Evolutionary conservation across 2,113 vertebrate species (phyloP), one percentile per base, ranked within the genome.

Genomic region (Pelvicachromis taeniatus): DNA sequence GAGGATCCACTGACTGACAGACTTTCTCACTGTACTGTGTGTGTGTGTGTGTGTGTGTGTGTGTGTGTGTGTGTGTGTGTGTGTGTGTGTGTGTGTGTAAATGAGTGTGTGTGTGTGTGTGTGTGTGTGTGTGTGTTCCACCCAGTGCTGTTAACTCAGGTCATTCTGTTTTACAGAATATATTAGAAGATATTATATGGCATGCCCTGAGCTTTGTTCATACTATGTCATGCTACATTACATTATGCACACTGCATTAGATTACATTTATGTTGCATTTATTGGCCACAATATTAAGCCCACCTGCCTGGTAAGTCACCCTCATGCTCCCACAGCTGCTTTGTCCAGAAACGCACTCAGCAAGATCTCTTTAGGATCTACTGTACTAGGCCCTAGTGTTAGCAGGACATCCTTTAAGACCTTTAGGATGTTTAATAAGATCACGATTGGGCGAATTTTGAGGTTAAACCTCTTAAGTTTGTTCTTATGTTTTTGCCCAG

Each of bases 381-480:
- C 40, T 17, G 21, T 70, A 70, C 26, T 26, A 17, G 50, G 45
- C 16, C 7, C 3, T 8, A n/a, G 40, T 17, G 45, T 48, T 29
- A 48, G 65, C 65, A 29, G 65, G 21, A 29, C 40, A 29, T 70
- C 21, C 21, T 70, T 70, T 29, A 48, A 70, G 63, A 68, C 7
- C 12, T 68, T 68, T 68, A 68, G n/a, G 63, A 68, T 68, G 42
- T 23, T 14, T 68, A 26, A 26, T 68, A 45, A 68, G 21, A 42
- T 23, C 42, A 21, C 23, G 21, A 70, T 45, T 45, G 21, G 13
- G 23, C 38, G 4, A 14, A 45, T 45, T 26, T 70, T 70, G 9
- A 70, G 40, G 13, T 45, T 45, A 70, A 70, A 45, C 7, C 4
- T 14, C 38, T 42, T 68, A 68, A 26, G 5, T 26, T 23, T 38